phyloP scores from a whole-genome alignment of 2,797 vertebrate species.

The Triplophysa bombifrons region DNA sequence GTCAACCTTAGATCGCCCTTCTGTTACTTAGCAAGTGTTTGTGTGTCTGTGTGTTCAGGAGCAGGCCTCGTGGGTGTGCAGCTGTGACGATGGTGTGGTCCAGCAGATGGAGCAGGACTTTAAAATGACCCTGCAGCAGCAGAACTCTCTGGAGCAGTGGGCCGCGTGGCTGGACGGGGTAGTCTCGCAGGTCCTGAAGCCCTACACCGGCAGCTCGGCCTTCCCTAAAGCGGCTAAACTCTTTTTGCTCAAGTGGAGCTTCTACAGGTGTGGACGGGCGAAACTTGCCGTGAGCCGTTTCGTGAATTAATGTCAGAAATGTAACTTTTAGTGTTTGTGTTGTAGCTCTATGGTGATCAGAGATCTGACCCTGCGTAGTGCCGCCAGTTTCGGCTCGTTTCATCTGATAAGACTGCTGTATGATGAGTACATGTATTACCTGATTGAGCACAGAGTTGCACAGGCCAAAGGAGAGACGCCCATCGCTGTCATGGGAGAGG shows the following conservation, averaged over 20 bases:
- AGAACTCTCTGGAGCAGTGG: slow-evolving; percentile 94
- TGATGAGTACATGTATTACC: slow-evolving; percentile 95
- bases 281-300: background rate
- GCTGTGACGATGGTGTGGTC: slow-evolving; percentile 86
- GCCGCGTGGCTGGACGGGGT: slow-evolving; percentile 88
- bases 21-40: background rate
- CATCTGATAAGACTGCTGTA: slow-evolving; percentile 92
- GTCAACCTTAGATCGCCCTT: background rate
- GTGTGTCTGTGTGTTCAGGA: slow-evolving; percentile 72
- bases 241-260: slow-evolving; percentile 94
- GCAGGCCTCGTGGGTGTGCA: slow-evolving; percentile 92
- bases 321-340: slow-evolving; percentile 4
- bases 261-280: slow-evolving; percentile 82
- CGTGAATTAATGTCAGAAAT: background rate
- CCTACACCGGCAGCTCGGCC: slow-evolving; percentile 81
- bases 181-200: slow-evolving; percentile 87
- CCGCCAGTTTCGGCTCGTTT: slow-evolving; percentile 92
- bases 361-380: slow-evolving; percentile 91
- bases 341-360: slow-evolving; percentile 91
- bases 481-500: slow-evolving; percentile 94
- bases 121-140: slow-evolving; percentile 91
- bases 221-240: slow-evolving; percentile 90
- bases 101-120: slow-evolving; percentile 92
- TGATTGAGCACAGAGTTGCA: slow-evolving; percentile 91
- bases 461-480: slow-evolving; percentile 89